Evolutionary conservation across 2,113 vertebrate genomes (phyloP).

Genomic region (Aptenodytes forsteri): DNA sequence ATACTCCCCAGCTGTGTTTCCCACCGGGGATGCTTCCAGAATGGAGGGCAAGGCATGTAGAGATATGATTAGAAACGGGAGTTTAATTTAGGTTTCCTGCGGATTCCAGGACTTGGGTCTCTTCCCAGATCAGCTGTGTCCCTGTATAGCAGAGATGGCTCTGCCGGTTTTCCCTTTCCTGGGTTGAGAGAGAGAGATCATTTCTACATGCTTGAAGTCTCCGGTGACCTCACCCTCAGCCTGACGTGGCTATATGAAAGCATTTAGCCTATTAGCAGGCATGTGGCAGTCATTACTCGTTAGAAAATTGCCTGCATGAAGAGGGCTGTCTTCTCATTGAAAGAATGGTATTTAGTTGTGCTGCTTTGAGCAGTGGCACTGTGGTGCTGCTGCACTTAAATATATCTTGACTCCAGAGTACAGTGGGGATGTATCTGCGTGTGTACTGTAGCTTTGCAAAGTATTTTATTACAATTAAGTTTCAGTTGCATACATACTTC

Average conservation of each 20-base stretch:
- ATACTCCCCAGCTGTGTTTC: constrained; percentile 66
- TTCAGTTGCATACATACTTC: not conserved
- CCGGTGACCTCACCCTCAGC: not conserved
- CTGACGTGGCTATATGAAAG: not conserved
- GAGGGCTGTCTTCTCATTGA: not conserved
- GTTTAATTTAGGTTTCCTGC: constrained; percentile 59
- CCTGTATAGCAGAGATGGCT: not conserved
- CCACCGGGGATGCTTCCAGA: constrained; percentile 51
- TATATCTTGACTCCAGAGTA: not conserved
- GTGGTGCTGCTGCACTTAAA: not conserved
- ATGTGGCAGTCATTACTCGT: not conserved
- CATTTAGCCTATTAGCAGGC: not conserved
- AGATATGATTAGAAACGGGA: not conserved
- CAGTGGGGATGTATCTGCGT: not conserved
- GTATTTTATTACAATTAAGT: not conserved
- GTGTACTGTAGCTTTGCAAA: not conserved
- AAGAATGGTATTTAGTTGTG: not conserved
- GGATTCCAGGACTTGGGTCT: constrained; percentile 14
- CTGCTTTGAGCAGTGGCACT: not conserved
- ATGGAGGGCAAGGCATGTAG: constrained; percentile 14
- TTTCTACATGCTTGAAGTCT: not conserved
- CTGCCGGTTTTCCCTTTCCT: not conserved
- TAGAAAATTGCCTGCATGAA: not conserved
- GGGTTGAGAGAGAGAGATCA: not conserved
- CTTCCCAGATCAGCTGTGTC: not conserved